Evolutionary conservation across 2,797 vertebrate genomes (phyloP).

Genomic region (Platalea minor): DNA sequence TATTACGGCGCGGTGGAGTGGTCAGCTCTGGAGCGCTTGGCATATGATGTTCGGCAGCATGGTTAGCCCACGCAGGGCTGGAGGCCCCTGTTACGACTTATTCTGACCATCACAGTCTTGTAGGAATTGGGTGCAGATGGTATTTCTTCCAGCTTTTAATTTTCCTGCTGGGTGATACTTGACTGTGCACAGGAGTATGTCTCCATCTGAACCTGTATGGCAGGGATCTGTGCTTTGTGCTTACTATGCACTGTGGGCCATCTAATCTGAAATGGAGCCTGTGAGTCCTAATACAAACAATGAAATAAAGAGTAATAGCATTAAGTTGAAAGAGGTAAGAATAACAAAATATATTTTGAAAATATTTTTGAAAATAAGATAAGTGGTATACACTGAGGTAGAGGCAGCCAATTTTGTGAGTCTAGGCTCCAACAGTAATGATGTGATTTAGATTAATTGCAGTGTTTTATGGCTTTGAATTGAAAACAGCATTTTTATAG

Average conservation of each 20-base stretch:
- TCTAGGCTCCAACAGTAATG: slow-evolving; percentile 41
- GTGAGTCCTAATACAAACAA: not conserved
- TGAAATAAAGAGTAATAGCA: not conserved
- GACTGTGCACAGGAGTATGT: fast-evolving
- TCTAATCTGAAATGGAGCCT: not conserved
- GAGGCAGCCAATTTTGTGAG: slow-evolving; percentile 18
- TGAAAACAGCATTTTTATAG: slow-evolving; percentile 70
- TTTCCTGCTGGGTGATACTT: not conserved
- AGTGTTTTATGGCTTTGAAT: slow-evolving; percentile 69
- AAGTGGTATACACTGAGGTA: not conserved
- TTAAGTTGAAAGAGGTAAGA: not conserved
- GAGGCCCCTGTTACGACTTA: fast-evolving
- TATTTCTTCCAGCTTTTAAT: not conserved
- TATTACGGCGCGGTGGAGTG: fast-evolving
- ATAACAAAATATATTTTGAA: not conserved
- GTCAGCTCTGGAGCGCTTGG: not conserved
- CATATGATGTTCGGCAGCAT: not conserved
- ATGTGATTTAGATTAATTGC: slow-evolving; percentile 69
- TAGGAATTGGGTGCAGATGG: fast-evolving
- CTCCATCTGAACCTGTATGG: not conserved
- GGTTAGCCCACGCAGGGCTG: fast-evolving
- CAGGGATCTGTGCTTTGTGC: not conserved
- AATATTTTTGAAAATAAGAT: slow-evolving; percentile 9
- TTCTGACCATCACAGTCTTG: not conserved
- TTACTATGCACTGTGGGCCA: fast-evolving